Percentiles rank a stretch among this genome's conserved stretches.
These are phyloP conservation scores for Sebastes flavidus DNA, from an alignment of 2,797 vertebrate species.

Conservation along the genomic window DNA sequence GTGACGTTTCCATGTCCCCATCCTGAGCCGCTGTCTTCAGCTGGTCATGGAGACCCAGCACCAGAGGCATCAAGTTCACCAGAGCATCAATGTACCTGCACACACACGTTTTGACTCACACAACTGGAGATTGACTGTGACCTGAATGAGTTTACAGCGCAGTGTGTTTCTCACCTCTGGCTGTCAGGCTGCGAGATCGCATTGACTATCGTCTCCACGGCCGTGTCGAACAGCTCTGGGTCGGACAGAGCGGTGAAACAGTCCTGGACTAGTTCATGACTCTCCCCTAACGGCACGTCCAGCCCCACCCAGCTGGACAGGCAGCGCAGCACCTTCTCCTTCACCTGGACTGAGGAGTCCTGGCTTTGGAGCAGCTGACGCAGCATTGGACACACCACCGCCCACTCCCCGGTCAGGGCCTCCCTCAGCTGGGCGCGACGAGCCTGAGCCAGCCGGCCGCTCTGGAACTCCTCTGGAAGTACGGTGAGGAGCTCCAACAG, in stretches of 20 bases:
- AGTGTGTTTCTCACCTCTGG: slow-evolving; percentile 85
- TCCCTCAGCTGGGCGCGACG: slow-evolving; percentile 90
- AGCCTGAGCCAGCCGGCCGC: slow-evolving; percentile 88
- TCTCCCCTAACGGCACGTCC: slow-evolving; percentile 90
- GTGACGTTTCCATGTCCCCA: slow-evolving; percentile 94
- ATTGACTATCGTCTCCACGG: slow-evolving; percentile 94
- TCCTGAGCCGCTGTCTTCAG: slow-evolving; percentile 90
- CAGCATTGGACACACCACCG: slow-evolving; percentile 89
- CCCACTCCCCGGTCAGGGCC: slow-evolving; percentile 88
- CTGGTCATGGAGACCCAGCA: slow-evolving; percentile 92
- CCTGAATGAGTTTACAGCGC: not conserved
- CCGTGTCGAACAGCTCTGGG: slow-evolving; percentile 92
- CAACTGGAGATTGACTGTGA: not conserved
- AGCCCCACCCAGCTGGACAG: slow-evolving; percentile 95
- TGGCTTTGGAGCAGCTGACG: slow-evolving; percentile 92
- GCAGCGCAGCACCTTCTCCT: slow-evolving; percentile 92
- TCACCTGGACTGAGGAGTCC: slow-evolving; percentile 89
- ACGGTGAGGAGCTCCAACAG: slow-evolving; percentile 95
- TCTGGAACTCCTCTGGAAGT: slow-evolving; percentile 96
- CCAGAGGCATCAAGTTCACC: slow-evolving; percentile 89
- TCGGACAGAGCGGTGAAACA: slow-evolving; percentile 89
- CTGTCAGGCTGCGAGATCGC: slow-evolving; percentile 95
- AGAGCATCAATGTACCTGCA: slow-evolving; percentile 91
- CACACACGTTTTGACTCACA: slow-evolving; percentile 6
- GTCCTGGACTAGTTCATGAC: slow-evolving; percentile 90